phyloP scores from a whole-genome alignment of 1,140 invertebrate species.

The Sarcophaga peregrina region DNA sequence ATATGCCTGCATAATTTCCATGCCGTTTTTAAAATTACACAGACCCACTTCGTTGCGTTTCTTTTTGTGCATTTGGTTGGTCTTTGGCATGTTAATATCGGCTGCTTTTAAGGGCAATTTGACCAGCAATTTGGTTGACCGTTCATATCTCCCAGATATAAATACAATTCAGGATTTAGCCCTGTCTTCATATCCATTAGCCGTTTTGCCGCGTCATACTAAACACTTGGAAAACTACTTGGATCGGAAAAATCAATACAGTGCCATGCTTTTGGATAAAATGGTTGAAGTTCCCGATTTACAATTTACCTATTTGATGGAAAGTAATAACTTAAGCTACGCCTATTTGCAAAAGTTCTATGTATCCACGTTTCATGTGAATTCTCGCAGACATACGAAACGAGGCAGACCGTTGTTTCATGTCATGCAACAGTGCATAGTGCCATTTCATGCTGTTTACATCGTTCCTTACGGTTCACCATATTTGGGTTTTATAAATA shows the following conservation, averaged over 20 bases:
- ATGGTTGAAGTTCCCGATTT: conserved; percentile 51
- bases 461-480: conserved; percentile 63
- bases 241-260: conserved; percentile 47
- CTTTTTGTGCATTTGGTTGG: conserved; percentile 58
- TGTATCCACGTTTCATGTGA: conserved; percentile 54
- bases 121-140: conserved; percentile 61
- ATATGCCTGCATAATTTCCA: conserved; percentile 50
- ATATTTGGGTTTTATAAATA: conserved; percentile 59
- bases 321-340: conserved; percentile 51
- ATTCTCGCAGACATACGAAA: conserved; percentile 52
- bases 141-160: conserved; percentile 54
- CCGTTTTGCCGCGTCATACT: conserved; percentile 50
- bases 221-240: conserved; percentile 56
- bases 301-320: conserved; percentile 42
- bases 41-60: conserved; percentile 47
- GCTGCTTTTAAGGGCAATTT: conserved; percentile 58
- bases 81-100: conserved; percentile 59
- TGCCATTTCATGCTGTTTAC: conserved; percentile 62
- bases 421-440: conserved; percentile 60
- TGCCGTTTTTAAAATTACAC: conserved; percentile 50
- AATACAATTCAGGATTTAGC: conserved; percentile 53
- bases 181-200: conserved; percentile 49
- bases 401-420: conserved; percentile 56
- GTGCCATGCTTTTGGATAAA: conserved; percentile 49
- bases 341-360: conserved; percentile 62